Conservation (phyloP, 2,113 vertebrate genomes). For the Arenaria interpres region DNA sequence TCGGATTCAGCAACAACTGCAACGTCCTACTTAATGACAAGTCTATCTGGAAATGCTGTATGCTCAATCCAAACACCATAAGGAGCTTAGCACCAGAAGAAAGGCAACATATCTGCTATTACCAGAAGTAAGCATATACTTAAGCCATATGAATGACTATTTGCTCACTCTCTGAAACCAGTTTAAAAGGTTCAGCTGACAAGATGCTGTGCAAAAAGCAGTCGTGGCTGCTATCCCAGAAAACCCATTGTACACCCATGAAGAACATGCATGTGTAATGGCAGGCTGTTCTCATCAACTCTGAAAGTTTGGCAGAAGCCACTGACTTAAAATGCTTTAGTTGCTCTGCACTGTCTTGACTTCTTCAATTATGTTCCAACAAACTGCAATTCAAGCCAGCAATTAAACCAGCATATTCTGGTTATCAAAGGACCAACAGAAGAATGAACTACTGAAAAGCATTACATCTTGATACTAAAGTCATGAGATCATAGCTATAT, state of each 20-base stretch:
- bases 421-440: background rate
- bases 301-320: background rate
- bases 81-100: background rate
- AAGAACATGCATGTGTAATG: background rate
- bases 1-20: background rate
- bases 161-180: background rate
- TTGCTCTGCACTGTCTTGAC: background rate
- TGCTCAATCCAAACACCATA: background rate
- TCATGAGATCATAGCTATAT: accelerated
- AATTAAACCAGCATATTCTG: background rate
- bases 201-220: background rate
- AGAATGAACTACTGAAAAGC: background rate
- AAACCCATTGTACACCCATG: background rate
- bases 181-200: background rate
- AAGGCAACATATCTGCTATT: background rate
- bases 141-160: background rate
- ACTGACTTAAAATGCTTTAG: background rate
- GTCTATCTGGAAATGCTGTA: background rate
- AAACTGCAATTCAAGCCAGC: background rate
- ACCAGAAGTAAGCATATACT: background rate
- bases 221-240: background rate
- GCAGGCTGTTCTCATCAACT: background rate
- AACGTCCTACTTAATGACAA: background rate
- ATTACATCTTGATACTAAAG: background rate
- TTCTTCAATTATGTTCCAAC: background rate